Evolutionary conservation across 2,888 invertebrate genomes (phyloP), one percentile per base, ranked within the genome.

Genomic region (Xylota segnis): DNA sequence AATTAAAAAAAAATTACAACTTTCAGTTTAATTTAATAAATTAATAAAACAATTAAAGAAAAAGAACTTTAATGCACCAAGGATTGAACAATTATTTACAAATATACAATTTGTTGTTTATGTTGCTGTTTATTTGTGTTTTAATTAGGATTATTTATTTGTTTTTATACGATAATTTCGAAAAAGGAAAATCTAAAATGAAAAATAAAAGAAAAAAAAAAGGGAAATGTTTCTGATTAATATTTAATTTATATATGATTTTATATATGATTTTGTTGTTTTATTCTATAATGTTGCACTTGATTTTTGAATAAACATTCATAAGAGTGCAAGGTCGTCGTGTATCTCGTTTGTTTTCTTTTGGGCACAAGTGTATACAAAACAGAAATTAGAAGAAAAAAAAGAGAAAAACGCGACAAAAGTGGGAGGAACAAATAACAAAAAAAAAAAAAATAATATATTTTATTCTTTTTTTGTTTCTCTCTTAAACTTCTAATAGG

Each of bases 101-200:
- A 82, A 72, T 68, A 43, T 77, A 61, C 72, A 72, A 72, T 59
- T 79, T 59, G 71, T 65, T 79, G 37, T 68, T 72, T 50, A 65
- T 59, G 32, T 81, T 76, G 45, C 14, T 66, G 70, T 72, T 76
- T 68, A 56, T 65, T 65, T 47, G 75, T 52, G 65, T 75, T 27
- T 68, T 68, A 54, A 47, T 47, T 47, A 18, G n/a, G 12, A 23
- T 23, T 47, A 7, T 50, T 50, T 23, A 23, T 50, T 18, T 16
- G 5, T 75, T 75, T 63, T 79, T 81, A 81, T 58, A 65, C 63
- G 65, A 72, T 52, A 76, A 81, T 81, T 86, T 76, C 81, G 82
- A 86, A 82, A 76, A 77, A 76, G 71, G 86, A 76, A 82, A 82
- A 86, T 82, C 86, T 86, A 86, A 86, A 86, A 86, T 50, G 82